Evolutionary conservation across 2,888 invertebrate species (phyloP).

Genomic region (Blastobasis adustella): DNA sequence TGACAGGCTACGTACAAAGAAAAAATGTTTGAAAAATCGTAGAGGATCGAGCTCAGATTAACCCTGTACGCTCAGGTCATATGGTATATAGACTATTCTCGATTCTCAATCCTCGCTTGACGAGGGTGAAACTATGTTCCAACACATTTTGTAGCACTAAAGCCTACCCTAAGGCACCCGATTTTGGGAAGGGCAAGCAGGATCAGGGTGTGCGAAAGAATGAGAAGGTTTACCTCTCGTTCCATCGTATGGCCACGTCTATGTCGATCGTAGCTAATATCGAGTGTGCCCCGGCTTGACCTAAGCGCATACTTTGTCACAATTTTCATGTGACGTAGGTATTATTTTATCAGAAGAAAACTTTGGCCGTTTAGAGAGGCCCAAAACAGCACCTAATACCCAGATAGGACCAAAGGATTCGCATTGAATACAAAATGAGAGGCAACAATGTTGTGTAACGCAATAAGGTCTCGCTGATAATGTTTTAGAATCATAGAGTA

Average conservation of each 20-base stretch:
- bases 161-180: too few species aligned
- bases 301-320: slow-evolving; percentile 2
- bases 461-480: too few species aligned
- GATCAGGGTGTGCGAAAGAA: too few species aligned
- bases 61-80: neutral
- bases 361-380: neutral
- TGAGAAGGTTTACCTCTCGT: too few species aligned
- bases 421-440: neutral
- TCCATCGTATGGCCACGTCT: too few species aligned
- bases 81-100: neutral
- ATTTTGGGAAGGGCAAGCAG: too few species aligned
- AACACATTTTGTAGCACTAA: neutral
- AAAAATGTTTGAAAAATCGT: neutral
- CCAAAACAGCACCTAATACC: neutral
- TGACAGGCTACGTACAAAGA: neutral
- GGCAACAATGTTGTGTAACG: too few species aligned
- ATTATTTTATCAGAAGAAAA: neutral
- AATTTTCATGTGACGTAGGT: slow-evolving; percentile 1
- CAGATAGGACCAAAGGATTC: slow-evolving; percentile 1
- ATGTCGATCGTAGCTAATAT: too few species aligned
- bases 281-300: neutral
- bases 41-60: neutral
- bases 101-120: slow-evolving; percentile 1
- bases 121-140: slow-evolving; percentile 1
- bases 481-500: too few species aligned